Evolutionary conservation across 2,797 vertebrate genomes (phyloP), one percentile per base, ranked within the genome.

Genomic region (Sternarchorhynchus goeldii): DNA sequence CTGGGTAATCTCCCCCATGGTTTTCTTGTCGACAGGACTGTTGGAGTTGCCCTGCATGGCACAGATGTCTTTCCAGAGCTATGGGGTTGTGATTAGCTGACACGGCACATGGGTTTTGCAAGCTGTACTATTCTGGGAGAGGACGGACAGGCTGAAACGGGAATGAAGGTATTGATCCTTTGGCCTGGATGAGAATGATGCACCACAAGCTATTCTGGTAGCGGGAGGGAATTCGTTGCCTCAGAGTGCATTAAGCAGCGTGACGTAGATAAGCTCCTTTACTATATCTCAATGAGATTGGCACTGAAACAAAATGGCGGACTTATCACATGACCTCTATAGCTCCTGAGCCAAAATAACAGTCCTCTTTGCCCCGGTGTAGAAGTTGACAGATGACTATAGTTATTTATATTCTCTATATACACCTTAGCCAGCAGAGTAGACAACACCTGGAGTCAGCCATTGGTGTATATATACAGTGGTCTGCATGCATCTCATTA

Each of bases 91-190:
- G 88, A 93, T 92, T 92, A 92, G 92, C 92, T 93, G 92, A 93
- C 92, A 88, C 71, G 81, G 92, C 88, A 73, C 77, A 86, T 36
- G 73, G 77, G 81, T 92, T 93, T 90, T 93, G 93, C 93, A 94
- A 93, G 93, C 93, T 92, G 88, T 93, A 84, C 89, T 90, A 86
- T 93, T 93, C 85, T 86, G 56, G 83, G 88, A 67, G 75, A 81
- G 86, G 87, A 85, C 87, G 88, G 87, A 86, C 86, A 87, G 65
- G 86, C 89, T 90, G 88, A 91, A 92, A 91, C 87, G 83, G 88
- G 91, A 93, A 92, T 91, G 87, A 88, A 90, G 79, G 85, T 93
- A 94, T 94, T 86, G 93, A 94, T 94, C 90, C 75, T 59, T 78
- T 82, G 83, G 83, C 86, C 76, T 85, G 89, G 89, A 89, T 88